Conservation (phyloP, 2,113 vertebrate species). For the Mellivora capensis region DNA sequence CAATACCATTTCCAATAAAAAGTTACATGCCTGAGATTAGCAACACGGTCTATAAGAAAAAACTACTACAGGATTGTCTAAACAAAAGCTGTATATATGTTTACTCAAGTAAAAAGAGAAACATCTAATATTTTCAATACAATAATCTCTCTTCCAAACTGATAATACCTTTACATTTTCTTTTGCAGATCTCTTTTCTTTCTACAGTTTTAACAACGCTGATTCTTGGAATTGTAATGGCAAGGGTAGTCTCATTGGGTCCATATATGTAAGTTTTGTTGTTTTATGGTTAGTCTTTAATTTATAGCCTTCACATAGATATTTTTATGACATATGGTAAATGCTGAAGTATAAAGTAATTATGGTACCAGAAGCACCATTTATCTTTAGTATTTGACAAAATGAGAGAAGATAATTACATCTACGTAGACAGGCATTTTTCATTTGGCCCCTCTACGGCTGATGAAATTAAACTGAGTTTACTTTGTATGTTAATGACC, state of each 20-base stretch:
- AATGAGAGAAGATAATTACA: neutral
- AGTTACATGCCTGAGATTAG: neutral
- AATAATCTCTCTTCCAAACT: neutral
- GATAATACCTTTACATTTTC: slow-evolving; percentile 24
- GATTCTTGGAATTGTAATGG: slow-evolving; percentile 88
- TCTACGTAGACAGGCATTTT: neutral
- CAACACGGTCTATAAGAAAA: neutral
- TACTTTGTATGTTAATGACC: neutral
- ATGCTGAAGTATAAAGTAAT: neutral
- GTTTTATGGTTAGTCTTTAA: neutral
- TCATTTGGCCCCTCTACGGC: neutral
- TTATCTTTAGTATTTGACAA: neutral
- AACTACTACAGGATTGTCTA: neutral
- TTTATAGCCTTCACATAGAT: neutral
- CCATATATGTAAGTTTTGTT: slow-evolving; percentile 87
- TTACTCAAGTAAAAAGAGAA: slow-evolving; percentile 7
- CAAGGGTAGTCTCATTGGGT: slow-evolving; percentile 87
- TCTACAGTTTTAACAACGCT: slow-evolving; percentile 90
- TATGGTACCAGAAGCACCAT: neutral
- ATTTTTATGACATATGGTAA: neutral
- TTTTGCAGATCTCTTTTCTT: slow-evolving; percentile 89
- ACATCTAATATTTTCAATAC: neutral
- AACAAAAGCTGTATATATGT: neutral
- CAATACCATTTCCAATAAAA: neutral
- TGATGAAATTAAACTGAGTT: neutral